phyloP scores from a whole-genome alignment of 23 tunicate genomes.

The Phallusia fumigata region DNA sequence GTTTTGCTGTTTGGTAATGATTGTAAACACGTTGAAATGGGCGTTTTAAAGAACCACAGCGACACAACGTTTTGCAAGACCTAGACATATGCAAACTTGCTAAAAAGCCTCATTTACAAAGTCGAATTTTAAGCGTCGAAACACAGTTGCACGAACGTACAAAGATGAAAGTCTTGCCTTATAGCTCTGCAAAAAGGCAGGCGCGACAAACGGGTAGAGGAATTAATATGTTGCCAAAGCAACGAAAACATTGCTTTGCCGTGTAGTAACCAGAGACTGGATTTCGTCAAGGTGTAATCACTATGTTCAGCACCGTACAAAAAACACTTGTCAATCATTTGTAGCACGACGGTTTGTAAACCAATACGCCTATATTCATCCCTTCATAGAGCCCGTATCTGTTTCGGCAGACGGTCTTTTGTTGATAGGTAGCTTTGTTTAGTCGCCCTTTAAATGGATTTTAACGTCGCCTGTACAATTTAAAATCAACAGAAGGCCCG shows the following conservation, averaged over 20 bases:
- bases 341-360: slow-evolving; percentile 6
- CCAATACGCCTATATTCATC: background rate
- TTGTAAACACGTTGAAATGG: too few species aligned
- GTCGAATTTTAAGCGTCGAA: too few species aligned
- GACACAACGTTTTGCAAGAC: too few species aligned
- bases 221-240: background rate
- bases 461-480: slow-evolving; percentile 12
- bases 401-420: slow-evolving; percentile 6
- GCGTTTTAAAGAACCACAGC: too few species aligned
- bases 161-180: too few species aligned
- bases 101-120: too few species aligned
- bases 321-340: slow-evolving; percentile 4
- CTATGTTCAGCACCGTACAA: background rate
- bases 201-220: too few species aligned
- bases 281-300: background rate
- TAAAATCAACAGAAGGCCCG: slow-evolving; percentile 9
- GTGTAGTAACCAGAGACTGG: background rate
- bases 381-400: background rate
- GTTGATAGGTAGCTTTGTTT: background rate
- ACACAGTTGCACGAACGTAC: too few species aligned
- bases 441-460: slow-evolving; percentile 15
- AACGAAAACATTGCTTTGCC: background rate
- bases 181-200: too few species aligned
- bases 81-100: too few species aligned
- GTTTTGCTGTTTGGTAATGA: too few species aligned